phyloP scores from a whole-genome alignment of 2,797 vertebrate genomes.

The Borostomias antarcticus region DNA sequence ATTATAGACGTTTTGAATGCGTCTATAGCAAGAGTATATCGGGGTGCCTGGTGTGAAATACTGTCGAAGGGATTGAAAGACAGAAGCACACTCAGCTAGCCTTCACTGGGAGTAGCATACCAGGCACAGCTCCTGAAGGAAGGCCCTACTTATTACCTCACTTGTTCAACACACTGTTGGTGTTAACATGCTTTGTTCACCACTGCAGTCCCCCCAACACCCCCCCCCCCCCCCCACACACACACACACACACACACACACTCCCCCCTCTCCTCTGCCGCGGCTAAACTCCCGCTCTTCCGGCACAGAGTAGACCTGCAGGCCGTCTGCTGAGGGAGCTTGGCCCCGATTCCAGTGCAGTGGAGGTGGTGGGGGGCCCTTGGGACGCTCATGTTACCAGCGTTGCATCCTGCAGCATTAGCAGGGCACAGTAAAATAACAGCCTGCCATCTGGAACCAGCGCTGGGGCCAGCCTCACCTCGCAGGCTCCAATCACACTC shows the following conservation, averaged over 20 bases:
- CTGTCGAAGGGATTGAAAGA: background rate
- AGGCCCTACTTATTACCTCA: slow-evolving; percentile 66
- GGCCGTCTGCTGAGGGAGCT: slow-evolving; percentile 68
- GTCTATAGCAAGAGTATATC: no score
- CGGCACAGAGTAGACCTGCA: slow-evolving; percentile 64
- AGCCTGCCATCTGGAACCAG: slow-evolving; percentile 80
- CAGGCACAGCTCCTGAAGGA: slow-evolving; percentile 41
- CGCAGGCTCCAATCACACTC: slow-evolving; percentile 68
- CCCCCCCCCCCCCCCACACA: slow-evolving; percentile 45
- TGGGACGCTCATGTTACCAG: slow-evolving; percentile 85
- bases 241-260: no score
- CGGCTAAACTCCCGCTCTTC: slow-evolving; percentile 45
- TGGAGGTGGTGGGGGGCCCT: slow-evolving; percentile 77
- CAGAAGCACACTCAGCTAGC: background rate
- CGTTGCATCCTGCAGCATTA: slow-evolving; percentile 78
- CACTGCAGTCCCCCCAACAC: slow-evolving; percentile 41
- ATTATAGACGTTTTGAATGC: no score
- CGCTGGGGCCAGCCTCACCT: slow-evolving; percentile 62
- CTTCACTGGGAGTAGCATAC: background rate
- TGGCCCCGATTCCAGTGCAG: slow-evolving; percentile 73
- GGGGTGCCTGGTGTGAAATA: no score
- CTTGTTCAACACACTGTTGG: slow-evolving; percentile 73
- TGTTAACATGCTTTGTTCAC: slow-evolving; percentile 71
- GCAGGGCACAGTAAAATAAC: slow-evolving; percentile 78
- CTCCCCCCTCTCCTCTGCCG: no score